Base-by-base conservation (phyloP, 1,140 invertebrate species). In the Drosophila arizonae region DNA sequence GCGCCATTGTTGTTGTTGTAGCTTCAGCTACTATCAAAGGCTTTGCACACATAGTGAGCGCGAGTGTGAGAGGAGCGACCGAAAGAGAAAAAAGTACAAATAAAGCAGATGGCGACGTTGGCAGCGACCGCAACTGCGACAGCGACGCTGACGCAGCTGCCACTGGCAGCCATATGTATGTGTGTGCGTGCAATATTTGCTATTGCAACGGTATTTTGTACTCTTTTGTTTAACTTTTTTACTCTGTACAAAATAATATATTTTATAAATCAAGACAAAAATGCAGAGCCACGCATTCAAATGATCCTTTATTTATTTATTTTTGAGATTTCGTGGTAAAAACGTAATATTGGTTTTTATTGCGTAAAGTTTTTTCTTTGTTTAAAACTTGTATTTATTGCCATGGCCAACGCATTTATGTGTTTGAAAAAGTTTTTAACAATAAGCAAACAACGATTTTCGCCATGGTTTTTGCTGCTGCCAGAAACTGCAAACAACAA, bases 21-120 rank as follows among this genome's bases (percentile, higher is more conserved):
- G 69, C 48, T 61, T 67, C 62, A 75, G 62, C 81, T 87, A 78
- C 82, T 87, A 87, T 88, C 68, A 88, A 86, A 87, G 84, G 79
- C 72, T 82, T 81, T 76, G 70, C 62, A 65, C 58, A 9, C 33
- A 36, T 30, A 30, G 33, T 9, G 6, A 9, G 33, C 33, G 36
- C 11, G 11, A 39, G 33, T 58, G 30, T 6, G 28, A 30, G 28
- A 30, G 60, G 65, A 66, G 77, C 69, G 43, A 63, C 11, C 61
- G 70, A 66, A 67, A 71, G 45, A 60, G 67, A 70, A 66, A 75
- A 75, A 78, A 64, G 76, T 73, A 52, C 52, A 56, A 73, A 73
- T 54, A 74, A 76, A 74, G 54, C 71, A 70, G 71, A 73, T 73
- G 70, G 30, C 64, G 56, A 43, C 24, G 65, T 15, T 28, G 28